Conservation (phyloP, 2,888 invertebrate species). For the Ectemnius cavifrons region DNA sequence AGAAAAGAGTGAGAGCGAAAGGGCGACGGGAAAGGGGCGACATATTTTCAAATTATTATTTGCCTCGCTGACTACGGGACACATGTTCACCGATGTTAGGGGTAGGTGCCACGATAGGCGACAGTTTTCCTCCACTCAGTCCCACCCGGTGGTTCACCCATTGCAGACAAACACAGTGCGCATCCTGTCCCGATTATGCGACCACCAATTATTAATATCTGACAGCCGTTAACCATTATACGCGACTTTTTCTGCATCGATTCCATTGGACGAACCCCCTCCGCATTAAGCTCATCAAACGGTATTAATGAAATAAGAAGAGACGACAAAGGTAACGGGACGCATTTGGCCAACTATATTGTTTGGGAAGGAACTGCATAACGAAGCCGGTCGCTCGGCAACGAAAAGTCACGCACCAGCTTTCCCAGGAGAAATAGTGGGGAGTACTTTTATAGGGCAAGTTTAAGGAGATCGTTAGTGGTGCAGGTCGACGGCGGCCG, state of each 20-base stretch:
- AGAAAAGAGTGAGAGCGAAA: constrained; percentile 44
- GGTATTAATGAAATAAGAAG: neutral
- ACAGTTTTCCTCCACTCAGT: neutral
- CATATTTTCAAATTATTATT: constrained; percentile 75
- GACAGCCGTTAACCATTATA: too few species aligned
- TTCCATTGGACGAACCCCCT: too few species aligned
- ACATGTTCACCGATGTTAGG: constrained; percentile 51
- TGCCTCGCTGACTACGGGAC: constrained; percentile 65
- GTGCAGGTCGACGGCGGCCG: constrained; percentile 22
- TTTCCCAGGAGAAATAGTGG: neutral
- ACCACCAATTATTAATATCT: too few species aligned
- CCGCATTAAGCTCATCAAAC: neutral
- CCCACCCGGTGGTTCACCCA: neutral
- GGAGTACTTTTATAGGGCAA: constrained; percentile 25
- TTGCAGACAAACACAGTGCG: neutral
- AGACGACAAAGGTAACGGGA: too few species aligned
- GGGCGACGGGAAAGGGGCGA: constrained; percentile 60
- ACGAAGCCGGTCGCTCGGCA: too few species aligned
- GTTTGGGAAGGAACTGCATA: too few species aligned
- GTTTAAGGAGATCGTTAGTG: constrained; percentile 9
- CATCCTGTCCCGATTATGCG: neutral
- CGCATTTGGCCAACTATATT: too few species aligned
- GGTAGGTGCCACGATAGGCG: constrained; percentile 16
- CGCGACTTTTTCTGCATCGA: too few species aligned
- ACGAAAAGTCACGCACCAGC: neutral